Conservation (phyloP, 2,797 vertebrate species). For the Sphenopsis melanotis region DNA sequence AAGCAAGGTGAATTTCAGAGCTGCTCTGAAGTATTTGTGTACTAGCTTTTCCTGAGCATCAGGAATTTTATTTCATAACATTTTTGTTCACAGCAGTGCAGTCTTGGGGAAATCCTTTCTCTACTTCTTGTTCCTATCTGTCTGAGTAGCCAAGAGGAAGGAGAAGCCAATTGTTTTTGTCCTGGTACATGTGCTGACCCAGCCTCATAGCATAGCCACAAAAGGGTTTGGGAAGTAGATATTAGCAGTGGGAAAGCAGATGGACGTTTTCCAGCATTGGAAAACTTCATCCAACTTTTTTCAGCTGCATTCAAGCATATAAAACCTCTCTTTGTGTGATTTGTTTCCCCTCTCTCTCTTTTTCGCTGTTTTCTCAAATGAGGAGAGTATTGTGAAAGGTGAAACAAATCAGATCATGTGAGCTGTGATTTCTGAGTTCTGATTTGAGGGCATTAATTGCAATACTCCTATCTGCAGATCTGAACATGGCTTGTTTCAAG, state of each 20-base stretch:
- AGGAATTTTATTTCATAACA: neutral
- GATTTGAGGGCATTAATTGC: neutral
- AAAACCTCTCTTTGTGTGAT: neutral
- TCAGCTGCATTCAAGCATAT: neutral
- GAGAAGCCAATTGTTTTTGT: neutral
- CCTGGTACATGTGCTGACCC: neutral
- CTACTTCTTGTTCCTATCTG: neutral
- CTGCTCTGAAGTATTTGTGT: neutral
- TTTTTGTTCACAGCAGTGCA: neutral
- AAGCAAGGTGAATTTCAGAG: neutral
- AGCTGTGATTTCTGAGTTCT: neutral
- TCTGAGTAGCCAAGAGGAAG: neutral
- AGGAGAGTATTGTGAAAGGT: neutral
- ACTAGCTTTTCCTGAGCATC: neutral
- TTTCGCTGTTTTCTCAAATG: neutral
- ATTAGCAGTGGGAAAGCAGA: neutral
- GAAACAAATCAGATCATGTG: neutral
- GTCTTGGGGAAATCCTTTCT: neutral
- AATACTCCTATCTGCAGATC: neutral
- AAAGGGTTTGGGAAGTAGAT: neutral
- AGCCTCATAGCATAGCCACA: neutral
- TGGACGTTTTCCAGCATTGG: neutral
- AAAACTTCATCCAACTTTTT: constrained; percentile 32
- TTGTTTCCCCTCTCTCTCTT: neutral
- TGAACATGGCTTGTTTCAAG: neutral